These are phyloP conservation scores for Corydoras maculifer DNA, from an alignment of 2,113 vertebrate species.

Conservation along the genomic window DNA sequence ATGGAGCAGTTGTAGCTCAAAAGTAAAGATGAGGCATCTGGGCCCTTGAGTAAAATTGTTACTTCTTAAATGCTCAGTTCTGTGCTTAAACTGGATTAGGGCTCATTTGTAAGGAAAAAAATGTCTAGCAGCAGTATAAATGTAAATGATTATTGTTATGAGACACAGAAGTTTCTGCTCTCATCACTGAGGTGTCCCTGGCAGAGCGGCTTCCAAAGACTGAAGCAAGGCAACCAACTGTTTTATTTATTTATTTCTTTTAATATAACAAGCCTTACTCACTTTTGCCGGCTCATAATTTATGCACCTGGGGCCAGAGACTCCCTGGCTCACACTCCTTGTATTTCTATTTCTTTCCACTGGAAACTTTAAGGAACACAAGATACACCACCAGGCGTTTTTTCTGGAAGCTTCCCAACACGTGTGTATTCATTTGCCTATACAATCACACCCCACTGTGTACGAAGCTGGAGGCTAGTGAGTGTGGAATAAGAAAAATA, in stretches of 20 bases:
- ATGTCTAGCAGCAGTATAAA: neutral
- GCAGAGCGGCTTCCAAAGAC: neutral
- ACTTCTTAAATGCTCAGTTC: neutral
- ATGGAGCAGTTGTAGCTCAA: neutral
- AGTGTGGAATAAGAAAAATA: neutral
- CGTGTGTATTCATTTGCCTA: conserved; percentile 9
- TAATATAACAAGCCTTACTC: conserved; percentile 11
- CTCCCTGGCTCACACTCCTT: conserved; percentile 19
- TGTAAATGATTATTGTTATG: neutral
- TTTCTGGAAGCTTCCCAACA: conserved; percentile 16
- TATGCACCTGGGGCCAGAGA: conserved; percentile 30
- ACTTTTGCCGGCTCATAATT: conserved; percentile 18
- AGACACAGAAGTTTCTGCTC: neutral
- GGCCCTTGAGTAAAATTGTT: neutral
- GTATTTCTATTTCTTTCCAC: conserved; percentile 26
- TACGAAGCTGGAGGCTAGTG: neutral
- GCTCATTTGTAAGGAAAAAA: neutral
- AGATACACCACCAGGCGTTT: conserved; percentile 2
- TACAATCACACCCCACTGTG: neutral
- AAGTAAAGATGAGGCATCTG: neutral
- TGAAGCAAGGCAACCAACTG: conserved; percentile 4
- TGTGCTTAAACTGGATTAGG: neutral
- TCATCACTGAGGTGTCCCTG: neutral
- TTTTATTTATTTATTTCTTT: neutral
- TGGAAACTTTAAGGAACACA: conserved; percentile 26